phyloP scores from a whole-genome alignment of 2,888 invertebrate species.

The Clusia tigrina region DNA sequence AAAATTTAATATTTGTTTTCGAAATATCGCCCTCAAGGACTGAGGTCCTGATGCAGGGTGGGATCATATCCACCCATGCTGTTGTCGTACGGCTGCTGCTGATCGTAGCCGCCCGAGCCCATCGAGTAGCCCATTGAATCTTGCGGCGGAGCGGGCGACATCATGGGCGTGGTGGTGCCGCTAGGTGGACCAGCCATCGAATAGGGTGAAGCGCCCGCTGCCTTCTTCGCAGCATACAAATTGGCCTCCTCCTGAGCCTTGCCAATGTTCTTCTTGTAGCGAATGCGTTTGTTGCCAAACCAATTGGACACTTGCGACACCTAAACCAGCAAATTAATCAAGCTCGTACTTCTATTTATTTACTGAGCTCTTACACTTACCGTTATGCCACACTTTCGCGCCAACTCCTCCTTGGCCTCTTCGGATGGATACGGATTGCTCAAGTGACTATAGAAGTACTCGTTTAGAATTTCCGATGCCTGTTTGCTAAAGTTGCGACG shows the following conservation, averaged over 20 bases:
- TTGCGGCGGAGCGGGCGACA: constrained; percentile 92
- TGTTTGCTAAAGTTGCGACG: constrained; percentile 99
- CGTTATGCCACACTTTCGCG: constrained; percentile 98
- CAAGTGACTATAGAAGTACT: constrained; percentile 99
- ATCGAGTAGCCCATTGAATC: constrained; percentile 94
- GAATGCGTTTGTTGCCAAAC: constrained; percentile 99
- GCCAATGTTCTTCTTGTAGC: constrained; percentile 99
- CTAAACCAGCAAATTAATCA: constrained; percentile 37
- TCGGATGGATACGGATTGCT: constrained; percentile 99
- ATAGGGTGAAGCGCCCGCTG: constrained; percentile 89
- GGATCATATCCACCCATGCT: constrained; percentile 92
- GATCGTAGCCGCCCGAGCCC: constrained; percentile 91
- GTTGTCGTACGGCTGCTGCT: constrained; percentile 86
- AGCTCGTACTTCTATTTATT: constrained; percentile 1
- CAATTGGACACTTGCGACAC: constrained; percentile 92
- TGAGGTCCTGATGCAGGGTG: constrained; percentile 84
- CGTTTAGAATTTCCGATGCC: constrained; percentile 98
- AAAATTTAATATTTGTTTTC: constrained; percentile 46
- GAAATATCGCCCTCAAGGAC: constrained; percentile 67
- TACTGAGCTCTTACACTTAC: too few relatives aligned
- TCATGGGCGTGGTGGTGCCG: constrained; percentile 92
- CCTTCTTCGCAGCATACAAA: constrained; percentile 97
- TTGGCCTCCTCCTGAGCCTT: constrained; percentile 99
- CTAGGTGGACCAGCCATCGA: constrained; percentile 88
- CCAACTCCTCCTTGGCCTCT: constrained; percentile 99